Percentiles rank a stretch among this genome's conserved stretches.
These are phyloP conservation scores for Macaria liturata DNA, from an alignment of 2,888 invertebrate genomes.

Conservation along the genomic window DNA sequence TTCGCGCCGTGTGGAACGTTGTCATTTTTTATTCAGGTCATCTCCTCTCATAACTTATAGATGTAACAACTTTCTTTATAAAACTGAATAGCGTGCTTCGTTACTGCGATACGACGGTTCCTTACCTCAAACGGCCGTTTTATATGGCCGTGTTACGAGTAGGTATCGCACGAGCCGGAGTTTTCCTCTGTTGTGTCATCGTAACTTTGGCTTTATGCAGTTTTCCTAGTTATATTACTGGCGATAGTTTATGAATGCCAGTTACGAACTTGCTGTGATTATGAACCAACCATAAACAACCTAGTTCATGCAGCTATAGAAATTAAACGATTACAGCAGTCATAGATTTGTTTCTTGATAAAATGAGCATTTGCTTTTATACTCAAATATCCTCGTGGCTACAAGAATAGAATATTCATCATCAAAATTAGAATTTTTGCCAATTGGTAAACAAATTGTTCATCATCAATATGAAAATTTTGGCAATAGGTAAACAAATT, in stretches of 20 bases:
- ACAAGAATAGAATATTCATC: no score
- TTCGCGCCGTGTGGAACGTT: constrained; percentile 49
- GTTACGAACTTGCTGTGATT: no score
- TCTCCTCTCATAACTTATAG: constrained; percentile 45
- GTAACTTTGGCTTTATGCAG: constrained; percentile 13
- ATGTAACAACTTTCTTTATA: constrained; percentile 38
- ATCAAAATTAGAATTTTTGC: no score
- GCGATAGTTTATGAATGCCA: background rate
- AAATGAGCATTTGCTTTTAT: no score
- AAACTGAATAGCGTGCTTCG: constrained; percentile 25
- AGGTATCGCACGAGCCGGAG: constrained; percentile 8
- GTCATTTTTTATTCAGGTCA: constrained; percentile 57
- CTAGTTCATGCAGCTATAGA: no score
- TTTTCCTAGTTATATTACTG: constrained; percentile 7
- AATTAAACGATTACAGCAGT: no score
- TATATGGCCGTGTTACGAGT: constrained; percentile 15
- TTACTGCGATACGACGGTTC: constrained; percentile 15
- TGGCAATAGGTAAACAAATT: no score
- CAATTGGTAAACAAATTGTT: no score
- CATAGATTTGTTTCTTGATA: no score
- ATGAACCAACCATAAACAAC: no score
- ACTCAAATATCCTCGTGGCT: no score
- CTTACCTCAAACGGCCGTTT: constrained; percentile 15
- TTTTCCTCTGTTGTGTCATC: constrained; percentile 2
- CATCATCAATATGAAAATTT: no score